Percentiles rank a stretch among this genome's conserved stretches.
Evolutionary conservation across 2,888 invertebrate genomes (phyloP).

Genomic region (Eilema sororculum): DNA sequence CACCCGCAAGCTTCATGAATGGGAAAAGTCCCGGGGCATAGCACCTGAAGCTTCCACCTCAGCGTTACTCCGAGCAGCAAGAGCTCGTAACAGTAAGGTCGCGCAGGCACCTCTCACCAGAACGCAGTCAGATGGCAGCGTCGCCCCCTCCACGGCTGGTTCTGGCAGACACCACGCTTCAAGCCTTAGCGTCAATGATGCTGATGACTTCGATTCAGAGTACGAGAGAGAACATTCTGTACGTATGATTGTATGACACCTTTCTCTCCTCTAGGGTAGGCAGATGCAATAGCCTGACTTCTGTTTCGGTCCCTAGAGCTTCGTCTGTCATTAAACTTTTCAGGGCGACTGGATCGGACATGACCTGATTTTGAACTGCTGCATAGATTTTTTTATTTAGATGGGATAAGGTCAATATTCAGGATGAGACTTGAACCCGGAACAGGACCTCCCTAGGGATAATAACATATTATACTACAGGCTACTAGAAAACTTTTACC

Average conservation of each 20-base stretch:
- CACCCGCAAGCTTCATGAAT: constrained; percentile 95
- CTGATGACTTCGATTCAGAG: constrained; percentile 87
- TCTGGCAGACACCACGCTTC: constrained; percentile 90
- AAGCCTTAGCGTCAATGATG: constrained; percentile 91
- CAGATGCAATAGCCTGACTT: background rate
- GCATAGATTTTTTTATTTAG: too few relatives aligned
- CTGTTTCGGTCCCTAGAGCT: background rate
- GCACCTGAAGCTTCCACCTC: constrained; percentile 95
- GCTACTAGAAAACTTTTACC: too few relatives aligned
- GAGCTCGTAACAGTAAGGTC: constrained; percentile 62
- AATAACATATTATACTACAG: too few relatives aligned
- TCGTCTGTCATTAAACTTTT: background rate
- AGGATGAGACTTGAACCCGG: too few relatives aligned
- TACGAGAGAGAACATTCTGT: constrained; percentile 85
- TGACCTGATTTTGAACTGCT: too few relatives aligned
- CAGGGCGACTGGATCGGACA: too few relatives aligned
- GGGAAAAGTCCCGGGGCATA: constrained; percentile 96
- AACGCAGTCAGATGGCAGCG: constrained; percentile 93
- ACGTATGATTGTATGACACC: constrained; percentile 41
- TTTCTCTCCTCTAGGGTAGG: background rate
- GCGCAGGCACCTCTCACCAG: constrained; percentile 86
- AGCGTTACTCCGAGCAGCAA: constrained; percentile 88
- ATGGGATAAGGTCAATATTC: too few relatives aligned
- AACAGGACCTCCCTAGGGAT: too few relatives aligned
- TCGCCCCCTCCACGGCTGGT: constrained; percentile 86